Base-by-base conservation (phyloP, 2,888 invertebrate species). In the Phorcus lineatus region DNA sequence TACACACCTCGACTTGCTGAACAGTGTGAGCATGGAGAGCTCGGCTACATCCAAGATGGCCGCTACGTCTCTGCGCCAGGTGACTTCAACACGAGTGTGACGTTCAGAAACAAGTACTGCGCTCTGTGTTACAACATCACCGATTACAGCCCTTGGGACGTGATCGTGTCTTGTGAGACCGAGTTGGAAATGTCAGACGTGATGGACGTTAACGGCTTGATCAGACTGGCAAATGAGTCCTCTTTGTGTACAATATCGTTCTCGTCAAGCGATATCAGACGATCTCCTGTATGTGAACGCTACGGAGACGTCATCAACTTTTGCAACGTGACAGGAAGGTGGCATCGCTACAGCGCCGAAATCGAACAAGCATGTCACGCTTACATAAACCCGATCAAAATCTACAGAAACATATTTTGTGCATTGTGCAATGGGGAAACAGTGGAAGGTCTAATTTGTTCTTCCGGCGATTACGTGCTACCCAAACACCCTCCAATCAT, bases 351-450 rank as follows among this genome's bases (percentile, higher is more conserved):
- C 47, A 19, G n/a, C n/a, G 47, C 40, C 11, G 19, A n/a, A 22
- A 74, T 40, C 47, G 70, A 36, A 36, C 17, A 13, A 17, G 70
- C 70, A 3, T 74, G 70, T 74, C 19, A 36, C 16, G 70, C 70
- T 2, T 74, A 74, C 70, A 40, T 19, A 16, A 28, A 74, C 22
- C 31, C 70, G 11, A 36, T 31, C 13, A 17, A 11, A 16, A n/a
- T 11, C n/a, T 74, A 40, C 36, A 28, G 36, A 36, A 74, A 74
- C 36, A 74, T 74, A n/a, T 74, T 74, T 36, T 74, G 70, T 17
- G 19, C 19, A 0, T 13, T 74, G 9, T 74, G 70, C 31, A 74
- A 74, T 74, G 70, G 36, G 36, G 36, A 24, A 24, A 19, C 57
- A 1, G 57, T 24, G 6, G 11, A 3, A 24, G 16, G 57, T 57